phyloP scores from a whole-genome alignment of 1,140 invertebrate species.

The Plutomurus gul region DNA sequence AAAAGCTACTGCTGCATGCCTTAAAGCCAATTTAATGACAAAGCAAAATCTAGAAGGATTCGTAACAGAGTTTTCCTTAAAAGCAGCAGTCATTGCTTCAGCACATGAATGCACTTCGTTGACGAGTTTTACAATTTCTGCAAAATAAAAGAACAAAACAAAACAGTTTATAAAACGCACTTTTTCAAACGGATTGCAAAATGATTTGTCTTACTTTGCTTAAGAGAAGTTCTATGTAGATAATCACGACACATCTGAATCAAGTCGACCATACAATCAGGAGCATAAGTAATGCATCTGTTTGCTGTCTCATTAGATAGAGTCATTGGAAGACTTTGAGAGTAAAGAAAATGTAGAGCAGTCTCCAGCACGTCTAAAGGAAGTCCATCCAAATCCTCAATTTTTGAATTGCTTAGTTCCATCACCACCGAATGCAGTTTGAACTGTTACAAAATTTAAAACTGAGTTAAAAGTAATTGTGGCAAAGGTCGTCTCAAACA shows the following conservation, averaged over 20 bases:
- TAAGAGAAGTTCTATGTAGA: slow-evolving; percentile 66
- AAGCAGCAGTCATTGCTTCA: slow-evolving; percentile 55
- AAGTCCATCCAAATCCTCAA: slow-evolving; percentile 63
- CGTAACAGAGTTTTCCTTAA: slow-evolving; percentile 54
- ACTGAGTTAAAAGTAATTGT: background rate
- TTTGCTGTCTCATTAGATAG: slow-evolving; percentile 64
- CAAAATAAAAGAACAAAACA: slow-evolving; percentile 46
- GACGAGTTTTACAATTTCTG: slow-evolving; percentile 67
- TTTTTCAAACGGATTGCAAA: background rate
- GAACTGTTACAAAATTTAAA: slow-evolving; percentile 59
- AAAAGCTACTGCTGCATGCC: slow-evolving; percentile 64
- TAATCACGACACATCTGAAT: slow-evolving; percentile 65
- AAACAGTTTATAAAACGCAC: background rate
- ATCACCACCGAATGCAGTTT: slow-evolving; percentile 67
- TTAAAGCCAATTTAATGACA: slow-evolving; percentile 65
- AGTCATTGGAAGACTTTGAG: slow-evolving; percentile 66
- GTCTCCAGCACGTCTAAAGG: slow-evolving; percentile 65
- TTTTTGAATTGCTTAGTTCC: slow-evolving; percentile 62
- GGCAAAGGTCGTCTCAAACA: background rate
- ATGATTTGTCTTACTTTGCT: slow-evolving; percentile 63
- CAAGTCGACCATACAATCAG: slow-evolving; percentile 62
- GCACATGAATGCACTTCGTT: slow-evolving; percentile 66
- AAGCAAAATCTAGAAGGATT: slow-evolving; percentile 65
- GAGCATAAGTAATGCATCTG: slow-evolving; percentile 62
- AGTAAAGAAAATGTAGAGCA: slow-evolving; percentile 68